These are phyloP conservation scores for Pachypsylla venusta DNA, from an alignment of 1,140 invertebrate species.

Conservation along the genomic window DNA sequence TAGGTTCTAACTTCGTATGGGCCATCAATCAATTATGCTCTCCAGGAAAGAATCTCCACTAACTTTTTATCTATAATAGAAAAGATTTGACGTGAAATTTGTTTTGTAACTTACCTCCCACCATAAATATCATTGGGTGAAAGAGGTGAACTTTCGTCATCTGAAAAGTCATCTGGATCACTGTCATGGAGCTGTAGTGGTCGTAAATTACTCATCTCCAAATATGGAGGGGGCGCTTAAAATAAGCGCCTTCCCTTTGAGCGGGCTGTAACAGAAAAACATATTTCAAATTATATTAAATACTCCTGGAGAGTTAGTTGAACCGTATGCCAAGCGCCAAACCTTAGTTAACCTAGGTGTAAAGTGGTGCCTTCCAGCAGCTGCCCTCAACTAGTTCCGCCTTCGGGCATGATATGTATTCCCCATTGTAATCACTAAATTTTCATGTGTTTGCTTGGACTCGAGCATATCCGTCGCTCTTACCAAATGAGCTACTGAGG, in stretches of 20 bases:
- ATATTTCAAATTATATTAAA: too few relatives aligned
- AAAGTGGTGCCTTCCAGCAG: too few relatives aligned
- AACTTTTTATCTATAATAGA: not conserved
- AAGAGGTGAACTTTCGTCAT: conserved; percentile 68
- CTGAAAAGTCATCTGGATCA: conserved; percentile 50
- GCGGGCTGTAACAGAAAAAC: not conserved
- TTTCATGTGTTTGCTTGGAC: too few relatives aligned
- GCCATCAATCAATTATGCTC: conserved; percentile 6
- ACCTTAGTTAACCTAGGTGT: too few relatives aligned
- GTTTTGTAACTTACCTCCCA: conserved; percentile 48
- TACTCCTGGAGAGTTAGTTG: too few relatives aligned
- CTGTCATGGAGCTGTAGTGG: conserved; percentile 16
- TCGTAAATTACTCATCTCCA: conserved; percentile 15
- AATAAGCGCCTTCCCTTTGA: too few relatives aligned
- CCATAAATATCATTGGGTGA: conserved; percentile 62
- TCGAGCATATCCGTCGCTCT: too few relatives aligned
- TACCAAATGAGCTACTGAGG: too few relatives aligned
- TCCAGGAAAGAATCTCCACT: not conserved
- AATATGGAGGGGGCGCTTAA: conserved; percentile 11
- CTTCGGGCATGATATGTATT: too few relatives aligned
- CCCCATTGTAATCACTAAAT: too few relatives aligned
- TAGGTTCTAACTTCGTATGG: not conserved
- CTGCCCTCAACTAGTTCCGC: too few relatives aligned
- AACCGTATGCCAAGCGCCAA: too few relatives aligned
- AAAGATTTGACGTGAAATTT: not conserved